Evolutionary conservation across 1,140 invertebrate species (phyloP).

Genomic region (Dermatophagoides farinae): DNA sequence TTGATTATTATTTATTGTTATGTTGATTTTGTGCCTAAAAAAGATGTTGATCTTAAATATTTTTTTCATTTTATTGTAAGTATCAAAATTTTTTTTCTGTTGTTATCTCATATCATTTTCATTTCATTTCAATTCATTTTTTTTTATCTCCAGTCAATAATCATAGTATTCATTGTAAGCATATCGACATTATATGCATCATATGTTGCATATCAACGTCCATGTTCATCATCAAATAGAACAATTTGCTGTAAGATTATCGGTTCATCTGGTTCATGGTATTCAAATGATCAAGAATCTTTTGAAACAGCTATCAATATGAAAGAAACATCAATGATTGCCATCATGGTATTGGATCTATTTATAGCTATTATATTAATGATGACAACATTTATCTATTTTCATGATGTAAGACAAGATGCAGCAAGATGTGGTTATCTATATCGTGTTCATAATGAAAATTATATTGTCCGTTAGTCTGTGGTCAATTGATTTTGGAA

Average conservation of each 20-base stretch:
- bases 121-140: neutral
- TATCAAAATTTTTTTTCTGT: neutral
- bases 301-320: neutral
- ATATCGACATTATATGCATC: neutral
- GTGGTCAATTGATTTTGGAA: neutral
- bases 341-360: neutral
- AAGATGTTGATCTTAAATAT: conserved; percentile 4
- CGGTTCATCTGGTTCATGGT: neutral
- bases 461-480: neutral
- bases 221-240: neutral
- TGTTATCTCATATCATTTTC: too few species aligned
- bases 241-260: neutral
- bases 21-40: neutral
- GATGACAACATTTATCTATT: conserved; percentile 3
- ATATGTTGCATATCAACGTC: neutral
- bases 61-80: conserved; percentile 10
- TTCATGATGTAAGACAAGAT: conserved; percentile 1
- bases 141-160: neutral
- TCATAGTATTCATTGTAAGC: neutral
- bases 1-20: neutral
- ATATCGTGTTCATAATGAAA: neutral
- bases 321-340: conserved; percentile 1
- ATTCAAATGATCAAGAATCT: neutral
- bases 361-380: neutral
- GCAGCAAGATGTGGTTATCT: conserved; percentile 2